These are phyloP conservation scores for Connochaetes taurinus DNA, from an alignment of 2,113 vertebrate species.

Conservation along the genomic window DNA sequence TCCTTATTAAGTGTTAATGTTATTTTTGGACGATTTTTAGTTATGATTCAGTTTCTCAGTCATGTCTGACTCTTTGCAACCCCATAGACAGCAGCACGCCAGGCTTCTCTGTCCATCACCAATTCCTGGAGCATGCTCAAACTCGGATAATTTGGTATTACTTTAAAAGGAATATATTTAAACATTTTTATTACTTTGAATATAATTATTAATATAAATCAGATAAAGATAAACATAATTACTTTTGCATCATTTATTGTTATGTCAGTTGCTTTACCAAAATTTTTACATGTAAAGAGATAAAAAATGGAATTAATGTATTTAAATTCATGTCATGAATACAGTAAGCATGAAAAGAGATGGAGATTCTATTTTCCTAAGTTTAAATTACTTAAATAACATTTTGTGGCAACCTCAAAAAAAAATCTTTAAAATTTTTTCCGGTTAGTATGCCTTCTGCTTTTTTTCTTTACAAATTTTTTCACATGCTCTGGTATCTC, in stretches of 20 bases:
- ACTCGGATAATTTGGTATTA: neutral
- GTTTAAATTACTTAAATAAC: neutral
- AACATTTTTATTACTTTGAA: neutral
- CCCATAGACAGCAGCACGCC: neutral
- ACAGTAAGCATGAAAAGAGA: neutral
- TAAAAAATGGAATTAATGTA: neutral
- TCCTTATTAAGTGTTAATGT: neutral
- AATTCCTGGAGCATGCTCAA: neutral
- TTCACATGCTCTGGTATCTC: neutral
- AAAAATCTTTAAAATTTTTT: neutral
- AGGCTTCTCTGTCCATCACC: neutral
- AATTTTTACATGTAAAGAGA: neutral
- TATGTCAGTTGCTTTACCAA: neutral
- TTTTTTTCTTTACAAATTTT: neutral
- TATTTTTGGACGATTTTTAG: neutral
- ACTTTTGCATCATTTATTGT: neutral
- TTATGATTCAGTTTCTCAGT: neutral
- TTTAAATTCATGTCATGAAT: neutral
- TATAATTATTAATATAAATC: neutral
- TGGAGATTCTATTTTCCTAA: neutral
- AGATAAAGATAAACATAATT: neutral
- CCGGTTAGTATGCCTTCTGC: neutral
- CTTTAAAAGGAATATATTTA: neutral
- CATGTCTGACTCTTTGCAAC: fast-evolving
- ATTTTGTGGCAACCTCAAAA: neutral